Conservation (phyloP, 2,797 vertebrate genomes). For the Dromococcyx pavoninus region DNA sequence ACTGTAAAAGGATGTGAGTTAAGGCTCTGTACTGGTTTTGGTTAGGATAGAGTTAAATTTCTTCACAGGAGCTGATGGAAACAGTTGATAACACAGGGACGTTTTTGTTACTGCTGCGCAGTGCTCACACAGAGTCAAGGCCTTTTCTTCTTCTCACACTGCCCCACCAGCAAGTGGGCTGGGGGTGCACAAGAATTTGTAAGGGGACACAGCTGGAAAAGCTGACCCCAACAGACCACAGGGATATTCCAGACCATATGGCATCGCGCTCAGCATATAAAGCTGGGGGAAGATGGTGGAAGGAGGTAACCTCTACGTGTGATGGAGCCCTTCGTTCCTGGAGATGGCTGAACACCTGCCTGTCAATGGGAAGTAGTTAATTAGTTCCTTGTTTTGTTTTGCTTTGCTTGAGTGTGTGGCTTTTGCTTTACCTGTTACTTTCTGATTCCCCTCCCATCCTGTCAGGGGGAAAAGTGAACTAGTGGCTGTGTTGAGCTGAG, state of each 20-base stretch:
- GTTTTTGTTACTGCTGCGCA: background rate
- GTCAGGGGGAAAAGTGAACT: accelerated
- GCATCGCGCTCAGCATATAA: background rate
- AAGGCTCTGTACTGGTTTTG: background rate
- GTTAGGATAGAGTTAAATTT: background rate
- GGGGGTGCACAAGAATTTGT: background rate
- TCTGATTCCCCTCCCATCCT: background rate
- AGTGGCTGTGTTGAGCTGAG: background rate
- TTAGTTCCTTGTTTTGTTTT: background rate
- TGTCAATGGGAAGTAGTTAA: background rate
- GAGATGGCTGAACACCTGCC: background rate
- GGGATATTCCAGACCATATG: background rate
- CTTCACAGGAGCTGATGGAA: background rate
- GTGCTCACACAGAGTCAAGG: background rate
- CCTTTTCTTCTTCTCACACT: background rate
- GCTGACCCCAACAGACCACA: background rate
- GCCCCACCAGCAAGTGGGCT: accelerated
- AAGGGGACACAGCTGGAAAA: background rate
- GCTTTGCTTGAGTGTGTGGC: background rate
- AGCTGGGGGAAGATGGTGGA: background rate
- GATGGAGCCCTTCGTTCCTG: background rate
- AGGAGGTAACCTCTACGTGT: accelerated
- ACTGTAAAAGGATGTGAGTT: background rate
- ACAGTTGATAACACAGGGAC: background rate
- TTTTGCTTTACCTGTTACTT: background rate